Percentiles rank a stretch among this genome's conserved stretches.
These are phyloP conservation scores for Artemia franciscana DNA, from an alignment of 1,140 invertebrate species.

Conservation along the genomic window DNA sequence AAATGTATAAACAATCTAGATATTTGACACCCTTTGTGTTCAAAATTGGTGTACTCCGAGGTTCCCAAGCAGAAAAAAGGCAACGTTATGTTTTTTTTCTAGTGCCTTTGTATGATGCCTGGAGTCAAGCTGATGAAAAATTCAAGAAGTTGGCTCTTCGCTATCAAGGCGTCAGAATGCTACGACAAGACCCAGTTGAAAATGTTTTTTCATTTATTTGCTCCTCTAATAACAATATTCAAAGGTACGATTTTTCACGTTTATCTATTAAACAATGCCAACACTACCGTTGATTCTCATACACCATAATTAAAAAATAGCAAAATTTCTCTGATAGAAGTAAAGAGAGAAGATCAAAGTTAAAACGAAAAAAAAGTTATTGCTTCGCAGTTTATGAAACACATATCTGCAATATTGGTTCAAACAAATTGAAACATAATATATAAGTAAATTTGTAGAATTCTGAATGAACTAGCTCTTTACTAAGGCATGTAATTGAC, in stretches of 20 bases:
- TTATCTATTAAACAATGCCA: background rate
- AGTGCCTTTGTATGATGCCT: constrained; percentile 34
- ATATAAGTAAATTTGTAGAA: constrained; percentile 9
- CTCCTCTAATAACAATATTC: constrained; percentile 89
- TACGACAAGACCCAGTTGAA: constrained; percentile 77
- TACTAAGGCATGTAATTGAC: too few relatives aligned
- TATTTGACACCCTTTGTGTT: too few relatives aligned
- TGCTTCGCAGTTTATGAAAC: too few relatives aligned
- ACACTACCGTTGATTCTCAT: background rate
- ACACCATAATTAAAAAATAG: constrained; percentile 6
- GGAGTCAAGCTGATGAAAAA: constrained; percentile 42
- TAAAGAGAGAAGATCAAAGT: too few relatives aligned
- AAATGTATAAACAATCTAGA: too few relatives aligned
- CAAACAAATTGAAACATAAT: constrained; percentile 8
- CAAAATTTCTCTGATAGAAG: too few relatives aligned
- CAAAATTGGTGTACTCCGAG: too few relatives aligned
- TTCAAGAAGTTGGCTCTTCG: constrained; percentile 40
- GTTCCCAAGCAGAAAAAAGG: too few relatives aligned
- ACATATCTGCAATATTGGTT: too few relatives aligned
- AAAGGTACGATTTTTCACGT: constrained; percentile 30
- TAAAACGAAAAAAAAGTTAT: too few relatives aligned
- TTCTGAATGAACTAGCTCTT: too few relatives aligned
- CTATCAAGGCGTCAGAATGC: constrained; percentile 60
- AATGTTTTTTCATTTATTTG: constrained; percentile 91
- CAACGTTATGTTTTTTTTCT: background rate